Evolutionary conservation across 1,140 invertebrate genomes (phyloP).

Genomic region (Drosophila lini): DNA sequence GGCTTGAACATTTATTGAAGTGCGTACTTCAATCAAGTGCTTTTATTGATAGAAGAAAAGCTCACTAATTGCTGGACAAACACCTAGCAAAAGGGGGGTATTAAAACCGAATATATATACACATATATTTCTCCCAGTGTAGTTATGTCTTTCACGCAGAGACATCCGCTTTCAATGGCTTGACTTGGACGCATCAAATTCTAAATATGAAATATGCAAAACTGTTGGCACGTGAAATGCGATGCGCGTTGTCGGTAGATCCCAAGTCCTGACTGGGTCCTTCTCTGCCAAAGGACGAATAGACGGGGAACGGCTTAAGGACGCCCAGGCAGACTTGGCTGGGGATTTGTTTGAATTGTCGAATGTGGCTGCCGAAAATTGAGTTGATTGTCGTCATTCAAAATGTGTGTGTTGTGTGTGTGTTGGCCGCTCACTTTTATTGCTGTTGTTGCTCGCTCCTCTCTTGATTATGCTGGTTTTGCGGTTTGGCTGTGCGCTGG

Average conservation of each 20-base stretch:
- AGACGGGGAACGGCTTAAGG: slow-evolving; percentile 21
- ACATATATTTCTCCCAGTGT: not conserved
- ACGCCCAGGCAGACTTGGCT: slow-evolving; percentile 4
- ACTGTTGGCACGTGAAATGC: slow-evolving; percentile 66
- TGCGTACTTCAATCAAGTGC: not conserved
- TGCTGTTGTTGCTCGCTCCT: slow-evolving; percentile 17
- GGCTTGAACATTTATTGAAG: not conserved
- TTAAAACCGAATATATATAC: not conserved
- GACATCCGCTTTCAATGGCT: slow-evolving; percentile 35
- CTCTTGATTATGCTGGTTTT: slow-evolving; percentile 30
- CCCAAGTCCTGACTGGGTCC: not conserved
- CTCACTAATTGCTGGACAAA: not conserved
- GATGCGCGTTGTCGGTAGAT: slow-evolving; percentile 21
- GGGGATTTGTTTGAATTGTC: slow-evolving; percentile 51
- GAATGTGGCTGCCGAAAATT: slow-evolving; percentile 58
- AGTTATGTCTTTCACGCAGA: not conserved
- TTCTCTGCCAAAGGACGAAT: not conserved
- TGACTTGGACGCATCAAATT: slow-evolving; percentile 64
- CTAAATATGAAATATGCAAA: slow-evolving; percentile 68
- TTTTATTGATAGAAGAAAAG: not conserved
- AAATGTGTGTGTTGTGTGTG: slow-evolving; percentile 10
- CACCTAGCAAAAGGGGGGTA: not conserved
- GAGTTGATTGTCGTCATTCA: slow-evolving; percentile 78
- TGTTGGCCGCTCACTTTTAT: slow-evolving; percentile 52
- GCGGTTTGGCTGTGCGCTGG: slow-evolving; percentile 36